Base-by-base conservation (phyloP, 2,888 invertebrate species). In the Orthonychiurus folsomi region DNA sequence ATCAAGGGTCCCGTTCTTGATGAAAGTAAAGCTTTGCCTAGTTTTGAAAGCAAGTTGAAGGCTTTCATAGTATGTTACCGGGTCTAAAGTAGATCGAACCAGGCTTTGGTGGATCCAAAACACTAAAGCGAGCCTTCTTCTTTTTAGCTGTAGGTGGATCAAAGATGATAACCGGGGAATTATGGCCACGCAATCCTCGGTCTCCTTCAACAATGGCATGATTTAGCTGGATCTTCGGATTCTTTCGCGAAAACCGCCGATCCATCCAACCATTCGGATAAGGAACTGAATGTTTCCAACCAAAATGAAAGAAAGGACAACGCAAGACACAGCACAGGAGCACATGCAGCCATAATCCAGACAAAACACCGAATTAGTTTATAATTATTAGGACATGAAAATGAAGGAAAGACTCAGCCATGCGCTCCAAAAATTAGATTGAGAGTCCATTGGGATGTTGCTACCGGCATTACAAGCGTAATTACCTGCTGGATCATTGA, bases 201-300 rank as follows among this genome's bases (percentile, higher is more conserved):
- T 24, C 61, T 2, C 64, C 56, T 25, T 63, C 64, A 12, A 65
- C 63, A 60, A 54, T 12, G 15, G 63, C 54, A 25, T 64, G 21
- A 23, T 55, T 50, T 54, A 72, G 61, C 1, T 62, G 24, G 2
- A 67, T 64, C 28, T 55, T 59, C 12, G 61, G 61, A 23, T 26
- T 24, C 15, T 59, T 62, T 37, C 59, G 37, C 50, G 63, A 56
- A 63, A 59, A 68, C 18, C 59, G 62, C 24, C 23, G 52, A 28
- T 66, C 61, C 72, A 71, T 71, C 72, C 72, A 72, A 37, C 69
- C 72, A 18, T 61, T 54, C 23, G 72, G 72, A 64, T 63, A 70
- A n/a, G 69, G 70, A 60, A 66, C 72, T 72, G 63, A 55, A 59
- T 23, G 56, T 59, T 56, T 48, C n/a, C 48, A n/a, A n/a, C 12